Base-by-base conservation (phyloP, 2,797 vertebrate genomes). In the Manis pentadactyla region DNA sequence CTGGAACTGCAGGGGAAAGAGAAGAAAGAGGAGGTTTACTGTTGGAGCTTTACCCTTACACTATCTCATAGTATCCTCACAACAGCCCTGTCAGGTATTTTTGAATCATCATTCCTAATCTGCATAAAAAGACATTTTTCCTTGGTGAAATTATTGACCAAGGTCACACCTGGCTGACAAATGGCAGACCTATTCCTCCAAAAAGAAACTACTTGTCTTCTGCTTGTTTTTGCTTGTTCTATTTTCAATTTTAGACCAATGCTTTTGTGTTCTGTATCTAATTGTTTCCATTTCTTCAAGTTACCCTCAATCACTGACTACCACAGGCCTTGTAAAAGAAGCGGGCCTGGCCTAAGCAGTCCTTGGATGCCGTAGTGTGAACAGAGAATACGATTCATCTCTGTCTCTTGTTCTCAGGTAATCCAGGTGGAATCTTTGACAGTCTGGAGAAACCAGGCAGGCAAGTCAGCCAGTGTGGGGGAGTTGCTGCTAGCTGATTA, bases 311-410 rank as follows among this genome's bases (percentile, higher is more conserved):
- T 97, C 83, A 87, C 93, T 57, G 68, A 81, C 92, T 71, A 85
- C 81, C 92, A 51, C 82, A 57, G 1, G 34, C 68, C 23, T 87
- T 96, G 91, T 98, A 78, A 97, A 97, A 97, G 95, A 96, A 95
- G 92, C 89, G 95, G 95, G 64, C 93, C 88, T 66, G 74, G 96
- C 82, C 83, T 82, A 96, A 97, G 87, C 37, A 86, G 87, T 92
- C 96, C 93, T 86, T 90, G 93, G 79, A 94, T 97, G 68, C 77
- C 82, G 91, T 64, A 21, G 94, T 93, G 82, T 85, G 94, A 97
- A 93, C 63, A 90, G 78, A 69, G 87, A 97, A 95, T 79, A 93
- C 96, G 97, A 95, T 95, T 78, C 91, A 81, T 68, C 82, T 96
- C 81, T 92, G 97, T 98, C 93, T 91, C 83, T 69, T 42, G 83